phyloP scores from a whole-genome alignment of 1,140 invertebrate genomes.

The Ceratina calcarata region DNA sequence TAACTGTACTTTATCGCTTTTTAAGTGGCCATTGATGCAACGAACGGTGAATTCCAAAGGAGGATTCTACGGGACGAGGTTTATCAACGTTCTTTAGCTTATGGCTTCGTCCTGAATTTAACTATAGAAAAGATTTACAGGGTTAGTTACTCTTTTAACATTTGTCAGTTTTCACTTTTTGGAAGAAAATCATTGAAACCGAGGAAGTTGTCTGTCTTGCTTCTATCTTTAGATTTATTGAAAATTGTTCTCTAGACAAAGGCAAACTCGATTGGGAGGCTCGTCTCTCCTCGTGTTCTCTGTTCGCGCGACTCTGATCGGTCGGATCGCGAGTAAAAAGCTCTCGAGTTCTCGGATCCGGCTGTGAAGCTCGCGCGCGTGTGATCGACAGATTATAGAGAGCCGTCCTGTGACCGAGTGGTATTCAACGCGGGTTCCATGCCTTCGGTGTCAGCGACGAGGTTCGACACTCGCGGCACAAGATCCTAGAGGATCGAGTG shows the following conservation, averaged over 20 bases:
- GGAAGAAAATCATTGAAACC: too few species aligned
- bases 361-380: constrained; percentile 10
- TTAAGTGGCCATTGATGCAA: too few species aligned
- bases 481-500: constrained; percentile 53
- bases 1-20: background rate
- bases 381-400: constrained; percentile 58
- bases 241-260: background rate
- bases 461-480: constrained; percentile 35
- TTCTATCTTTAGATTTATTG: background rate
- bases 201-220: too few species aligned
- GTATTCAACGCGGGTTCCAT: constrained; percentile 29
- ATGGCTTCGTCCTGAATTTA: too few species aligned
- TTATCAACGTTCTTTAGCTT: too few species aligned
- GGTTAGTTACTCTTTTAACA: too few species aligned
- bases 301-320: constrained; percentile 30
- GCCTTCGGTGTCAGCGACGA: constrained; percentile 42
- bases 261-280: too few species aligned
- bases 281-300: constrained; percentile 1
- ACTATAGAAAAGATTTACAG: too few species aligned
- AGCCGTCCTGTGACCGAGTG: constrained; percentile 48
- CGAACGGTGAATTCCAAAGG: too few species aligned
- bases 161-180: too few species aligned
- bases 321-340: constrained; percentile 39
- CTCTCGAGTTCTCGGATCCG: constrained; percentile 26
- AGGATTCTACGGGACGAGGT: too few species aligned